A percentile compares a stretch with the other conserved stretches of the same genome.
These are phyloP conservation scores for Bruchidius siliquastri DNA, from an alignment of 2,888 invertebrate species.

Conservation along the genomic window DNA sequence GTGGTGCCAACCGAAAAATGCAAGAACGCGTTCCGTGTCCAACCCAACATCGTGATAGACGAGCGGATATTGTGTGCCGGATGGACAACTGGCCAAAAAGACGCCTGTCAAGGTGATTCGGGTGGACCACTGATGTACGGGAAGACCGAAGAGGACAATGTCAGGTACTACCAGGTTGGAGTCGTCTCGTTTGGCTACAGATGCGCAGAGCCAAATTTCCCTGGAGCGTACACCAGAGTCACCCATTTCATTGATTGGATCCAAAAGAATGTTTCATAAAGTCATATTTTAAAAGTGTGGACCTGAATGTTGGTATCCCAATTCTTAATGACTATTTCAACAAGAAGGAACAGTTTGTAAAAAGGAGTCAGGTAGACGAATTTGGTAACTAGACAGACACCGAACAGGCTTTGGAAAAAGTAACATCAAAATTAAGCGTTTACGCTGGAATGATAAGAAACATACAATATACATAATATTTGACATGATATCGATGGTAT, in stretches of 20 bases:
- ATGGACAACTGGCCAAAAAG: conserved; percentile 58
- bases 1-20: conserved; percentile 62
- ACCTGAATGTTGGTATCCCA: no score
- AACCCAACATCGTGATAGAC: conserved; percentile 53
- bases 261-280: conserved; percentile 31
- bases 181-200: conserved; percentile 64
- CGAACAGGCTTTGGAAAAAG: no score
- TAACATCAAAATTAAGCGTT: no score
- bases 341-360: no score
- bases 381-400: no score
- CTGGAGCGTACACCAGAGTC: conserved; percentile 62
- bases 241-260: conserved; percentile 63
- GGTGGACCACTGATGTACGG: conserved; percentile 72
- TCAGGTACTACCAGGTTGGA: conserved; percentile 58
- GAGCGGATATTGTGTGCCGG: conserved; percentile 69
- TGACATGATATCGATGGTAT: no score
- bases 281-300: conserved; percentile 11
- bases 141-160: conserved; percentile 27
- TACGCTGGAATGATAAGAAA: no score
- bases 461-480: no score
- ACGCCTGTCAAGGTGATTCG: conserved; percentile 77
- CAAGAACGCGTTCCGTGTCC: conserved; percentile 52
- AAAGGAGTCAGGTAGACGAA: no score
- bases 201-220: conserved; percentile 58
- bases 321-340: no score